Percentiles rank a stretch among this genome's conserved stretches.
Conservation (phyloP, 2,113 vertebrate genomes). For the Lophotis ruficrista region DNA sequence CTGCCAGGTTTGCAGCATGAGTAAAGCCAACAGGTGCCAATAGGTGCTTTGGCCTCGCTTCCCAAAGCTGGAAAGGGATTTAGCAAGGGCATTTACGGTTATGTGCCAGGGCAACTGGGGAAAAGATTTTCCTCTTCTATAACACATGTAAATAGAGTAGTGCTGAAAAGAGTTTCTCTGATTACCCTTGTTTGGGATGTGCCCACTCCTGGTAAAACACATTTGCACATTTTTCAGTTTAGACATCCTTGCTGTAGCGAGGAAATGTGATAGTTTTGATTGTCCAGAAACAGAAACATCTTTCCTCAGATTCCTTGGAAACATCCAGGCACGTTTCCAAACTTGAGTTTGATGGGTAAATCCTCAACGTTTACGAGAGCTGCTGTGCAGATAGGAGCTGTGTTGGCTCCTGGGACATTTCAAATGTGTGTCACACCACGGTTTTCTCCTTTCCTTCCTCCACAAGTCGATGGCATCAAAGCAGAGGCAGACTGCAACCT, state of each 20-base stretch:
- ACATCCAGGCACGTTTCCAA: conserved; percentile 21
- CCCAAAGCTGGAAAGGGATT: neutral
- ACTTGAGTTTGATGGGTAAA: neutral
- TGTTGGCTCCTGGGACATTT: neutral
- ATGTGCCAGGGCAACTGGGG: neutral
- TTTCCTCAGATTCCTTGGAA: conserved; percentile 43
- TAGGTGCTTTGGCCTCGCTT: neutral
- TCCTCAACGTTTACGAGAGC: neutral
- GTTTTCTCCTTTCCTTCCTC: neutral
- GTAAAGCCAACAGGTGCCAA: neutral
- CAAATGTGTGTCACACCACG: accelerated
- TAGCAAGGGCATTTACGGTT: neutral
- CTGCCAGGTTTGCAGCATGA: neutral
- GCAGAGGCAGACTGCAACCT: neutral
- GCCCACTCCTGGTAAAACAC: neutral
- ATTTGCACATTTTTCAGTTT: conserved; percentile 16
- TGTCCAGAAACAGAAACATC: conserved; percentile 35
- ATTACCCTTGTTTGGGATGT: neutral
- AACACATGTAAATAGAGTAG: neutral
- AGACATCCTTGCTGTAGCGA: neutral
- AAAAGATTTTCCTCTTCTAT: neutral
- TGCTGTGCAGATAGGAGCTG: neutral
- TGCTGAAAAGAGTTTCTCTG: conserved; percentile 1
- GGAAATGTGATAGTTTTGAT: conserved; percentile 26
- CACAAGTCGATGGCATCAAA: neutral